These are phyloP conservation scores for Cephus pulcher DNA, from an alignment of 2,888 invertebrate species.

Conservation along the genomic window DNA sequence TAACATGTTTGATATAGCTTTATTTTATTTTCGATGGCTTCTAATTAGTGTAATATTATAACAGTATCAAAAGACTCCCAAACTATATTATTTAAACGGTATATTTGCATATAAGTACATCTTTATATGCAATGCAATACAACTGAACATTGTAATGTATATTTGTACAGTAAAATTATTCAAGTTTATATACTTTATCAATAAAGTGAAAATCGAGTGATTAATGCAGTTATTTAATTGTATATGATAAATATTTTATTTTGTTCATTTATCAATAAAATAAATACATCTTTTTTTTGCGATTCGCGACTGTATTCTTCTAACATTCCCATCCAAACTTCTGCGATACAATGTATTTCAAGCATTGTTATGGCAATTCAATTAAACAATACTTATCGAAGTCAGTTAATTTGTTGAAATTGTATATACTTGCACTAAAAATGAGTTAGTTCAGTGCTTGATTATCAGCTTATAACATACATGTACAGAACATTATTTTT, in stretches of 20 bases:
- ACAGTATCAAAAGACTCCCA: too few species aligned
- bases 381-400: background rate
- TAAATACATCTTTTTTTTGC: background rate
- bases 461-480: background rate
- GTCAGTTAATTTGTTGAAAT: background rate
- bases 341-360: background rate
- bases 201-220: background rate
- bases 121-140: background rate
- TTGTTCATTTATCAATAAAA: background rate
- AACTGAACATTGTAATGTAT: background rate
- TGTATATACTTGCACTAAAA: background rate
- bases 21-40: too few species aligned
- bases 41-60: too few species aligned
- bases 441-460: background rate
- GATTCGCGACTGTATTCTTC: background rate
- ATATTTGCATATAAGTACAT: background rate
- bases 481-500: constrained; percentile 11
- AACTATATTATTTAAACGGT: background rate
- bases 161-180: background rate
- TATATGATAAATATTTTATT: background rate
- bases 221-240: background rate
- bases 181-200: background rate
- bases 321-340: background rate
- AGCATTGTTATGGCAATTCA: background rate
- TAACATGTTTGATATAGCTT: too few species aligned